phyloP scores from a whole-genome alignment of 2,888 invertebrate genomes.

The Anthophora plumipes region DNA sequence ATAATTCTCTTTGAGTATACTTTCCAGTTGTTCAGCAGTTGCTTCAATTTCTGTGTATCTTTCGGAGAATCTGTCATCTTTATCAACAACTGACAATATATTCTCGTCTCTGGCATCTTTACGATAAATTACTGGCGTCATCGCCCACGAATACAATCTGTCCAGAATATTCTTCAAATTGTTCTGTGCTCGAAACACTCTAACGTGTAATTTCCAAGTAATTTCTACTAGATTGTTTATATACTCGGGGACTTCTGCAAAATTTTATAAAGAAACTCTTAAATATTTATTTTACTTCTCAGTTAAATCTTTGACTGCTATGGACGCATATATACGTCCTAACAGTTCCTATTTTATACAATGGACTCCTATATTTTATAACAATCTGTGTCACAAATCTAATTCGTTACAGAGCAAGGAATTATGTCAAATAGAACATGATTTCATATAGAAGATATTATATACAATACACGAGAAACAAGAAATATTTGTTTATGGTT shows the following conservation, averaged over 20 bases:
- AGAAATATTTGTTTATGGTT: no score
- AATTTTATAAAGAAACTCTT: slow-evolving; percentile 85
- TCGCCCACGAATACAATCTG: slow-evolving; percentile 90
- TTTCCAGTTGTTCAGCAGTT: slow-evolving; percentile 87
- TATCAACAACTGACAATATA: slow-evolving; percentile 87
- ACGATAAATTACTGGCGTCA: slow-evolving; percentile 90
- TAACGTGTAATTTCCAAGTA: slow-evolving; percentile 90
- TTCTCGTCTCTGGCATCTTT: slow-evolving; percentile 88
- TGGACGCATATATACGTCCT: no score
- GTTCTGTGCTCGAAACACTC: slow-evolving; percentile 89
- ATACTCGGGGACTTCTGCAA: slow-evolving; percentile 88
- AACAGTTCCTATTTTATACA: no score
- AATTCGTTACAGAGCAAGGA: no score
- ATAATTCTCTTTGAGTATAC: slow-evolving; percentile 88
- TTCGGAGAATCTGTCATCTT: slow-evolving; percentile 85
- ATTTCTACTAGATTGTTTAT: slow-evolving; percentile 89
- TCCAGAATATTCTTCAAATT: slow-evolving; percentile 87
- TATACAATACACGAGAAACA: no score
- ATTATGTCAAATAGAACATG: no score
- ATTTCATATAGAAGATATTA: no score
- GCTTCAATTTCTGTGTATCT: slow-evolving; percentile 85
- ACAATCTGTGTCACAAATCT: no score
- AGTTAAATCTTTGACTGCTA: no score
- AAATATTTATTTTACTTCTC: no score
- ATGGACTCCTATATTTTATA: no score